Conservation (phyloP, 2,113 vertebrate genomes). For the Aspidoscelis tigris region DNA sequence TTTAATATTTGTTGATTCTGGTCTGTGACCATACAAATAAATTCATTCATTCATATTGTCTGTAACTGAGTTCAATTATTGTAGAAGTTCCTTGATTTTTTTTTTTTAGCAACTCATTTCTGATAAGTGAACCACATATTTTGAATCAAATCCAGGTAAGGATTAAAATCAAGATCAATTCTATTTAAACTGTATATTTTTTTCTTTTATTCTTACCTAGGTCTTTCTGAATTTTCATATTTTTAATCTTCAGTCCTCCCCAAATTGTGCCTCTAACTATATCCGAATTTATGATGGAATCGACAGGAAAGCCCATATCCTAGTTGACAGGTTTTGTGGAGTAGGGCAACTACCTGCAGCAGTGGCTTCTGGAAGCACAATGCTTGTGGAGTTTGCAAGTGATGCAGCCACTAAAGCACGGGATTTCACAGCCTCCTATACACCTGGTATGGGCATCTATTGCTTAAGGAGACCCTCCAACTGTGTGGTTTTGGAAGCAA, state of each 20-base stretch:
- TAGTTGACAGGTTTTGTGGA: constrained; percentile 68
- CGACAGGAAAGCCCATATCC: constrained; percentile 61
- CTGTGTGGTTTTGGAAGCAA: not conserved
- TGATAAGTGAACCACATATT: not conserved
- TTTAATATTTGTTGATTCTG: too few species aligned
- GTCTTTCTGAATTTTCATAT: constrained; percentile 67
- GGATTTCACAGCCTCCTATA: constrained; percentile 71
- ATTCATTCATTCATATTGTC: too few species aligned
- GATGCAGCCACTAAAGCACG: constrained; percentile 47
- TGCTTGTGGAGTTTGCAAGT: constrained; percentile 70
- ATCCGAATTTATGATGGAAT: constrained; percentile 67
- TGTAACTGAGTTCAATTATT: too few species aligned
- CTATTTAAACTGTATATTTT: not conserved
- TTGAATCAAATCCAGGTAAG: not conserved
- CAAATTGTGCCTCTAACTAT: constrained; percentile 67
- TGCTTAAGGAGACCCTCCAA: not conserved
- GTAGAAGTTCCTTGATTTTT: too few species aligned
- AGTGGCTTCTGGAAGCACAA: constrained; percentile 45
- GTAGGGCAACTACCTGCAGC: constrained; percentile 53
- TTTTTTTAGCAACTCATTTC: too few species aligned
- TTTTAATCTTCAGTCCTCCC: constrained; percentile 64
- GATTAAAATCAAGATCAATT: not conserved
- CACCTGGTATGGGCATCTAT: constrained; percentile 53
- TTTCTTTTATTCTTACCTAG: constrained; percentile 53
- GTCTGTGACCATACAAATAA: too few species aligned